phyloP scores from a whole-genome alignment of 1,140 invertebrate species.

The Galendromus occidentalis region DNA sequence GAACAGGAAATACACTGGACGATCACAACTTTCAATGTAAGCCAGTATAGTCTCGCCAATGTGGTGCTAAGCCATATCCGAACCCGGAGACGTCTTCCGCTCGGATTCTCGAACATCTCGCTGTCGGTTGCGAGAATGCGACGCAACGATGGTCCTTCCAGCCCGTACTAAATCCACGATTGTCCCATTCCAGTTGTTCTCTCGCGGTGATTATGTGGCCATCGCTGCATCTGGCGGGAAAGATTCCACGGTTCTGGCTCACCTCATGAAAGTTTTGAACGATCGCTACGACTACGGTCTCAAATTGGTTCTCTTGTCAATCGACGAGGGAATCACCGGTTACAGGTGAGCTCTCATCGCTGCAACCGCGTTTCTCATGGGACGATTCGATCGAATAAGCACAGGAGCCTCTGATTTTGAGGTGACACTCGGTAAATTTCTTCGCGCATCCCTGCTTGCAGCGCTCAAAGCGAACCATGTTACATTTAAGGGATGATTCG shows the following conservation, averaged over 20 bases:
- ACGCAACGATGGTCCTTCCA: too few species aligned
- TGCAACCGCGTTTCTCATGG: constrained; percentile 19
- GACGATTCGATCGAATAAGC: constrained; percentile 58
- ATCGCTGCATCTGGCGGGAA: constrained; percentile 95
- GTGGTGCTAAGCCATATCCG: too few species aligned
- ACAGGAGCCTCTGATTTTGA: too few species aligned
- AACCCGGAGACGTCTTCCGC: too few species aligned
- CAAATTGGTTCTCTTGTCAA: constrained; percentile 74
- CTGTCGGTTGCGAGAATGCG: too few species aligned
- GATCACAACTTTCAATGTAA: constrained; percentile 43
- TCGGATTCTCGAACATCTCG: too few species aligned
- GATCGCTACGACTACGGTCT: constrained; percentile 75
- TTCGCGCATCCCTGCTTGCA: too few species aligned
- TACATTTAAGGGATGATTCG: constrained; percentile 10
- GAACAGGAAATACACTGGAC: constrained; percentile 92
- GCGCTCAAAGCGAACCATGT: too few species aligned
- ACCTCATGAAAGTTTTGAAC: constrained; percentile 77
- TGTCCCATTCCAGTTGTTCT: constrained; percentile 43
- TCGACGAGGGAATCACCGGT: constrained; percentile 93
- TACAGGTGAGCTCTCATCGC: constrained; percentile 22
- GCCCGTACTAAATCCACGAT: too few species aligned
- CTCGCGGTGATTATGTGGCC: constrained; percentile 64
- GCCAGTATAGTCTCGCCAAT: too few species aligned
- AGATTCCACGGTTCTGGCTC: constrained; percentile 91
- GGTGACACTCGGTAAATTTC: constrained; percentile 22